Conservation (phyloP, 1,140 invertebrate genomes). For the Drosophila obscura region DNA sequence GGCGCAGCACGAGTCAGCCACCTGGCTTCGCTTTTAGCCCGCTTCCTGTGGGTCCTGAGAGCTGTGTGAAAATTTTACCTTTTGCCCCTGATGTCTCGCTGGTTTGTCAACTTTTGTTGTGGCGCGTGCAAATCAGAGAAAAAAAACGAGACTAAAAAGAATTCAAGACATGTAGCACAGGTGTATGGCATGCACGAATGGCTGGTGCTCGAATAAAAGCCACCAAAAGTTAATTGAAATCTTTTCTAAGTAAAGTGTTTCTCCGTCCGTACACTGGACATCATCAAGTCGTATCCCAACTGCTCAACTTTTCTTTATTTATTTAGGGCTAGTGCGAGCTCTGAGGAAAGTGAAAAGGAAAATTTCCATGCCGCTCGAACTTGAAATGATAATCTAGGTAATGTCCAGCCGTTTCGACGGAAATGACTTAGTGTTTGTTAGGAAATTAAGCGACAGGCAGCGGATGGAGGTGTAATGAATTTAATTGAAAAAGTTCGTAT, state of each 20-base stretch:
- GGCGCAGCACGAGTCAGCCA: conserved; percentile 38
- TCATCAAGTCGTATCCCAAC: conserved; percentile 1
- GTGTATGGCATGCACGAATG: conserved; percentile 8
- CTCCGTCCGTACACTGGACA: conserved; percentile 4
- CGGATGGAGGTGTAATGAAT: conserved; percentile 76
- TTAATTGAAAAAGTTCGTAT: conserved; percentile 75
- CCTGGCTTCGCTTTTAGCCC: conserved; percentile 7
- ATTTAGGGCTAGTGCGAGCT: conserved; percentile 21
- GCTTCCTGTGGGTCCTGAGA: conserved; percentile 14
- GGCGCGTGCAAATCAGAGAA: conserved; percentile 47
- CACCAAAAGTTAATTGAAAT: no score
- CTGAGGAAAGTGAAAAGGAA: conserved; percentile 10
- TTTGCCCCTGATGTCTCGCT: conserved; percentile 33
- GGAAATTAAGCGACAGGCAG: conserved; percentile 65
- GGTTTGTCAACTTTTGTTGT: conserved; percentile 50
- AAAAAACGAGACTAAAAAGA: conserved; percentile 21
- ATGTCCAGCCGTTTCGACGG: conserved; percentile 71
- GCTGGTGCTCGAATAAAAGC: neutral
- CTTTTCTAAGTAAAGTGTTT: neutral
- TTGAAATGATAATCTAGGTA: conserved; percentile 78
- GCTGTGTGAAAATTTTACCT: conserved; percentile 39
- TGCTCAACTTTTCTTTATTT: conserved; percentile 1
- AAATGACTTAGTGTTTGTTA: conserved; percentile 77
- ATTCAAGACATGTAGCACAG: conserved; percentile 13
- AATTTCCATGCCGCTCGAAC: conserved; percentile 53